Conservation (phyloP, 2,888 invertebrate genomes). For the Zelleria hepariella region DNA sequence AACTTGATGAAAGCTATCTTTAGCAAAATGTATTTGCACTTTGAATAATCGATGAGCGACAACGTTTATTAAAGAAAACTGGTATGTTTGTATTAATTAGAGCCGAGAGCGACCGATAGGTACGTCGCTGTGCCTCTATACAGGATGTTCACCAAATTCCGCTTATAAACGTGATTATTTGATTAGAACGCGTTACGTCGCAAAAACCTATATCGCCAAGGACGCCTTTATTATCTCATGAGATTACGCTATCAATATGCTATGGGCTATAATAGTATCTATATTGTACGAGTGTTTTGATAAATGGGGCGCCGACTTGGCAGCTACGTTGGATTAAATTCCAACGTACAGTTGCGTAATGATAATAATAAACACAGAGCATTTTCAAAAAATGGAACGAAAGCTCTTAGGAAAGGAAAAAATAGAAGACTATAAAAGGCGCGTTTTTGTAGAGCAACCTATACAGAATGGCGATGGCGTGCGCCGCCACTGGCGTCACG, state of each 20-base stretch:
- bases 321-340: neutral
- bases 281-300: neutral
- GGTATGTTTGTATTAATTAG: neutral
- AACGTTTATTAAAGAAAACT: neutral
- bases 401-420: slow-evolving; percentile 5
- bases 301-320: neutral
- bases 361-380: neutral
- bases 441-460: slow-evolving; percentile 27
- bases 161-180: neutral
- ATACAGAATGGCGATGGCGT: slow-evolving; percentile 65
- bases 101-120: neutral
- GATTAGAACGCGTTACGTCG: neutral
- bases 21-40: slow-evolving; percentile 4
- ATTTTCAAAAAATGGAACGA: neutral
- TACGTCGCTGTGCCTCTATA: neutral
- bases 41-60: slow-evolving; percentile 5
- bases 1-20: no score
- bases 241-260: neutral
- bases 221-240: neutral
- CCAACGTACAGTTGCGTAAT: neutral
- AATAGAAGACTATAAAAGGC: slow-evolving; percentile 7
- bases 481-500: slow-evolving; percentile 59
- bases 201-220: neutral
- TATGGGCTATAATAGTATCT: neutral
- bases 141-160: neutral